phyloP scores from a whole-genome alignment of 2,797 vertebrate genomes.

The Margarornis squamiger region DNA sequence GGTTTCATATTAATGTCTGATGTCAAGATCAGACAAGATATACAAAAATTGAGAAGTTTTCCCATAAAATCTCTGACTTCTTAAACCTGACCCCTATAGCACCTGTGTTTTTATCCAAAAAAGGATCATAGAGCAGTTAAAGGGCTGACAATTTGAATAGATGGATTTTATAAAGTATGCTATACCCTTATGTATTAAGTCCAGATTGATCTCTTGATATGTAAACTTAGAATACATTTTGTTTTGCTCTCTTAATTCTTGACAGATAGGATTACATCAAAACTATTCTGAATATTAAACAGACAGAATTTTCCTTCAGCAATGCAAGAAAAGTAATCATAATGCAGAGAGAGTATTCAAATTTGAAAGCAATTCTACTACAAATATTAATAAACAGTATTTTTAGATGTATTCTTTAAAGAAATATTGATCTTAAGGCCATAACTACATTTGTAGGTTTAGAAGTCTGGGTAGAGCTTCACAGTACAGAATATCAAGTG shows the following conservation, averaged over 20 bases:
- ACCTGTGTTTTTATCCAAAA: background rate
- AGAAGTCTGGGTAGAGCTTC: background rate
- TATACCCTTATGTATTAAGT: background rate
- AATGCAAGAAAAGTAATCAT: constrained; percentile 15
- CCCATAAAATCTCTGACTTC: background rate
- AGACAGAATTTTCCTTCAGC: constrained; percentile 25
- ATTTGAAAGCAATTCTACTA: background rate
- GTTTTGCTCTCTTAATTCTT: background rate
- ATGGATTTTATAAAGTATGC: background rate
- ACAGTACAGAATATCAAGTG: background rate
- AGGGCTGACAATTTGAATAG: background rate
- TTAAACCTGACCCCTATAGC: background rate
- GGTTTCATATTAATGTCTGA: background rate
- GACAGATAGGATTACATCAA: background rate
- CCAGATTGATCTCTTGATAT: background rate
- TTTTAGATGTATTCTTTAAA: background rate
- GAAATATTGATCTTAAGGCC: background rate
- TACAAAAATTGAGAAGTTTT: background rate
- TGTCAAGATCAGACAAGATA: background rate
- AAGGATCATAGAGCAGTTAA: background rate
- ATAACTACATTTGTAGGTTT: background rate
- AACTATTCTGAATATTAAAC: constrained; percentile 16
- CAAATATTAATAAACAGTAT: background rate
- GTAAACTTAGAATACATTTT: background rate
- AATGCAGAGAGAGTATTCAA: background rate